Evolutionary conservation across 2,113 vertebrate genomes (phyloP), one percentile per base, ranked within the genome.

Genomic region (Puffinus mauretanicus): DNA sequence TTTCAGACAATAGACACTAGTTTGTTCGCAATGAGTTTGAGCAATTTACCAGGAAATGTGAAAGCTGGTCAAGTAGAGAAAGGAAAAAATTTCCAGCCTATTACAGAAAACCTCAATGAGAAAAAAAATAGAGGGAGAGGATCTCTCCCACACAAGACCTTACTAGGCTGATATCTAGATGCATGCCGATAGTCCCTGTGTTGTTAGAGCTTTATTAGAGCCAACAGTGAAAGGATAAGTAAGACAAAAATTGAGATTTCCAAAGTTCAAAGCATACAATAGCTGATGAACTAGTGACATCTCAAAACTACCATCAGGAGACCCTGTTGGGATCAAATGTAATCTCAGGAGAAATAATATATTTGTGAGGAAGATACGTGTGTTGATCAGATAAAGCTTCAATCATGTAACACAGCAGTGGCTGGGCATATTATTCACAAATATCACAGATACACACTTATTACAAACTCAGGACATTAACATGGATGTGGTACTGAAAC

Each of bases 1-100:
- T 96, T 94, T 91, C 91, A 97, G 88, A 97, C 88, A 96, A 96
- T 94, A 96, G 96, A 47, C 57, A 62, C 62, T 66, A 62, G 86
- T 94, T 96, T 96, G 94, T 88, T 97, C 30, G 6, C 94, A 95
- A 65, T 64, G 49, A 76, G 70, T 87, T 77, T 94, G 91, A 94
- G 86, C 94, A 95, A 94, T 97, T 97, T 97, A 94, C 80, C 86
- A 94, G 83, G 73, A 94, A 96, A 97, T 91, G 81, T 94, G 94
- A 96, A 97, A 95, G 80, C 93, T 92, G 84, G 81, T 96, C 88
- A 76, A 96, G 71, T 51, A 95, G 88, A 93, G 93, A 95, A 97
- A 96, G 95, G 93, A 94, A 94, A 94, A 94, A 72, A 65, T 62
- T 89, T 91, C 81, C 73, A 93, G 61, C 44, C 73, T 93, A 42